phyloP scores from a whole-genome alignment of 2,888 invertebrate species.

The Drosophila limbata region DNA sequence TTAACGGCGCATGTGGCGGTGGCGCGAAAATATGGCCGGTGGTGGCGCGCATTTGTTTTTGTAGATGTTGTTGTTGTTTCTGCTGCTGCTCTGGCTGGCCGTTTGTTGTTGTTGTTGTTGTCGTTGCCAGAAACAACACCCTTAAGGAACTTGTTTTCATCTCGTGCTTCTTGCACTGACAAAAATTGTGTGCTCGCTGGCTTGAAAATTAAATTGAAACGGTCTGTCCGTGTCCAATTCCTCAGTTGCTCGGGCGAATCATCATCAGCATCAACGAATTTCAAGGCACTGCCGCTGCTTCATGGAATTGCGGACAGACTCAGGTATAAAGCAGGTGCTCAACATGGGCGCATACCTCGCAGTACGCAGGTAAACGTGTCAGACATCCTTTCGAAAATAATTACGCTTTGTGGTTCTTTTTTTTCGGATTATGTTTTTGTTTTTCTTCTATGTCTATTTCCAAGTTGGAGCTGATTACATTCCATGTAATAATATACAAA shows the following conservation, averaged over 20 bases:
- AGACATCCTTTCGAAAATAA: slow-evolving; percentile 48
- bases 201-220: slow-evolving; percentile 39
- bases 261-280: slow-evolving; percentile 26
- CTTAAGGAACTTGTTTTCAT: slow-evolving; percentile 77
- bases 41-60: slow-evolving; percentile 55
- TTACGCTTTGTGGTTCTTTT: slow-evolving; percentile 28
- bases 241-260: slow-evolving; percentile 13
- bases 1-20: slow-evolving; percentile 78
- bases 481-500: slow-evolving; percentile 46
- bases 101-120: slow-evolving; percentile 11
- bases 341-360: slow-evolving; percentile 8
- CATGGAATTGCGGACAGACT: slow-evolving; percentile 35
- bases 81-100: slow-evolving; percentile 21
- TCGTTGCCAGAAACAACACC: slow-evolving; percentile 62
- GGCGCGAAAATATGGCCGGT: slow-evolving; percentile 75
- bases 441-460: slow-evolving; percentile 21
- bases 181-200: slow-evolving; percentile 57
- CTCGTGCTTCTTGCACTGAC: slow-evolving; percentile 63
- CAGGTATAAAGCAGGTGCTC: slow-evolving; percentile 61
- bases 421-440: slow-evolving; percentile 25
- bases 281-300: slow-evolving; percentile 17
- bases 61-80: slow-evolving; percentile 25
- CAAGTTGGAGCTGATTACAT: slow-evolving; percentile 56
- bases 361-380: slow-evolving; percentile 42
- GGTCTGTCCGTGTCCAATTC: slow-evolving; percentile 38